Base-by-base conservation (phyloP, 64 coral and sea anemone genomes). In the Montipora efflorescens region DNA sequence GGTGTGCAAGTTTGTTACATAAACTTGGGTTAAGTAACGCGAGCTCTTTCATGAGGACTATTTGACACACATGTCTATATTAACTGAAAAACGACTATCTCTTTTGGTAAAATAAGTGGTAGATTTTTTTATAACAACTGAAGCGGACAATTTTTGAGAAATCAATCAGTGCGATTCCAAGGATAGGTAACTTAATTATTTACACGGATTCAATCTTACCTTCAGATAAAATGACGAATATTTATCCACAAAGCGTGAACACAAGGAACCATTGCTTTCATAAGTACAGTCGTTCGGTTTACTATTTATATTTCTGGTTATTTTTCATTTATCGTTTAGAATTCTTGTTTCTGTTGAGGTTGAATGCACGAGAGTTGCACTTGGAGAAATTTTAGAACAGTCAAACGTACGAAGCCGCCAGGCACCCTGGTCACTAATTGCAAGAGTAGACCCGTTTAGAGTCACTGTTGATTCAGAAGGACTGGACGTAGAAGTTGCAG, bases 171-270 rank as follows among this genome's bases (percentile, higher is more conserved):
- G 61, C 13, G 3, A 16, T 64, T 64, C 14, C 8, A 12, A 4
- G 13, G 14, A 7, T 64, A 64, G 4, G 61, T 4, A 64, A 64
- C 36, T 64, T 8, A 57, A 57, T 57, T 57, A 1, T 4, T 64
- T 64, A 16, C 14, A 19, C 13, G 61, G 11, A 4, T 14, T 12
- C 2, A 64, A 12, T 64, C 61, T 12, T 71, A 86, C 82, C 82
- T 86, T 86, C 10, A 86, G 82, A 72, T 86, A 86, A 72, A 86
- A 86, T 71, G 82, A 86, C 19, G 82, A 86, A 86, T 86, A 72
- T 86, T 47, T 86, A 86, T 86, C 64, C 18, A 71, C 82, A 72
- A 71, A 86, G 48, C 66, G 45, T 49, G 66, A 59, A 49, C 82
- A 86, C 8, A n/a, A 14, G 47, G 76, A 19, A 11, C 18, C 46